A percentile compares a stretch with the other conserved stretches of the same genome.
Conservation (phyloP, 2,113 vertebrate species). For the Erinaceus europaeus region DNA sequence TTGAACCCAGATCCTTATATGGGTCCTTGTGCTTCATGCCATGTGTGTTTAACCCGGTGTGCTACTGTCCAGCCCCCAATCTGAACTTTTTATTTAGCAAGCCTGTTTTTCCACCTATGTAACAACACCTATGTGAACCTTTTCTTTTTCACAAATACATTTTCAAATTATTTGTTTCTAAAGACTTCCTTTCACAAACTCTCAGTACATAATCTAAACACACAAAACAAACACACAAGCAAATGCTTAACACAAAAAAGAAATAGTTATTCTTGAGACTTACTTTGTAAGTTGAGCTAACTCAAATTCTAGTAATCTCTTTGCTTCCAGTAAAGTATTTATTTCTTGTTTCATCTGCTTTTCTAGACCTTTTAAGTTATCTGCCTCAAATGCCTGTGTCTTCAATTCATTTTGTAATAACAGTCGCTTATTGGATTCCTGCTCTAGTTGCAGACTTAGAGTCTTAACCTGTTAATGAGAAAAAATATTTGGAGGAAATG, state of each 20-base stretch:
- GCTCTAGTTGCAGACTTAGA: constrained; percentile 90
- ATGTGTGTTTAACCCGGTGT: too few species aligned
- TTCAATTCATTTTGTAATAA: constrained; percentile 92
- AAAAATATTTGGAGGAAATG: constrained; percentile 34
- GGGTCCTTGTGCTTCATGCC: too few species aligned
- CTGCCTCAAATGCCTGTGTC: constrained; percentile 89
- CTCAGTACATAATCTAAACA: not conserved
- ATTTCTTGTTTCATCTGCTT: constrained; percentile 99
- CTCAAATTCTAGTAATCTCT: constrained; percentile 96
- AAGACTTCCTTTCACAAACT: constrained; percentile 33
- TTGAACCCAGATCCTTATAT: too few species aligned
- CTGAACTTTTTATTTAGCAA: constrained; percentile 13
- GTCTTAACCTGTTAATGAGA: constrained; percentile 87
- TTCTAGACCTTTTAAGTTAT: constrained; percentile 93
- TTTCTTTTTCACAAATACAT: too few species aligned
- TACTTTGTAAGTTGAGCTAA: constrained; percentile 97
- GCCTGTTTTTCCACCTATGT: not conserved
- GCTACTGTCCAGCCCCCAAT: not conserved
- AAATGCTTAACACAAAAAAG: constrained; percentile 11
- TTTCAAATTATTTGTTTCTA: constrained; percentile 35
- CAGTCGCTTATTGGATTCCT: constrained; percentile 92
- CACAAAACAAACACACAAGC: constrained; percentile 26
- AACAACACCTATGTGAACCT: too few species aligned
- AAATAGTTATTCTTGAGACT: constrained; percentile 68
- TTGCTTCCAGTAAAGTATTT: constrained; percentile 92